A percentile compares a stretch with the other conserved stretches of the same genome.
phyloP scores from a whole-genome alignment of 2,888 invertebrate species.

The Drosophila ezoana region DNA sequence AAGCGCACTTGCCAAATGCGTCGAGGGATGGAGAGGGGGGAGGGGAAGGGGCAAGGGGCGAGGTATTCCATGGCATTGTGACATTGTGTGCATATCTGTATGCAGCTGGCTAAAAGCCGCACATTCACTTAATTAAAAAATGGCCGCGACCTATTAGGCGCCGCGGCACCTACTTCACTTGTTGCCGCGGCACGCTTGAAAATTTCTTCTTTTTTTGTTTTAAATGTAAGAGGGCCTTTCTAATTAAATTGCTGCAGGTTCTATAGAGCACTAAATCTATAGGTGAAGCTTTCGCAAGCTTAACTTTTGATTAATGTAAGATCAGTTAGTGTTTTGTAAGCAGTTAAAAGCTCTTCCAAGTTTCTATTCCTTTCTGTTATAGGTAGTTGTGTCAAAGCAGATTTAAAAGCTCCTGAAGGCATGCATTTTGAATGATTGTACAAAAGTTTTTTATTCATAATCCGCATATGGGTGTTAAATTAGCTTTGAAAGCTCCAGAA shows the following conservation, averaged over 20 bases:
- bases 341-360: neutral
- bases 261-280: no score
- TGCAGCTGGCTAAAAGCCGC: slow-evolving; percentile 26
- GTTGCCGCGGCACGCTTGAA: slow-evolving; percentile 2
- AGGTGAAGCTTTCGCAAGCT: neutral
- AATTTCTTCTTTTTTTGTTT: no score
- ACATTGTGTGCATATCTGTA: slow-evolving; percentile 25
- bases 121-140: slow-evolving; percentile 46
- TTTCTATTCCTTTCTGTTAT: neutral
- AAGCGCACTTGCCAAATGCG: slow-evolving; percentile 12
- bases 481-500: neutral
- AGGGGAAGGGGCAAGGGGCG: neutral
- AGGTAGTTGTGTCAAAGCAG: no score
- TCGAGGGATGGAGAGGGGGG: neutral
- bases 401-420: no score
- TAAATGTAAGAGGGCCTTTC: neutral
- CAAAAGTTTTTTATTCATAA: no score
- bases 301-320: neutral
- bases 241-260: neutral
- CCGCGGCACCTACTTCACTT: slow-evolving; percentile 2
- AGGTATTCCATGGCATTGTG: slow-evolving; percentile 9
- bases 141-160: slow-evolving; percentile 27
- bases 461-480: no score
- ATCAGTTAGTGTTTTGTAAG: neutral
- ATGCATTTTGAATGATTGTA: no score